These are phyloP conservation scores for Caenorhabditis angaria DNA, from an alignment of 2,888 invertebrate genomes.

Conservation along the genomic window DNA sequence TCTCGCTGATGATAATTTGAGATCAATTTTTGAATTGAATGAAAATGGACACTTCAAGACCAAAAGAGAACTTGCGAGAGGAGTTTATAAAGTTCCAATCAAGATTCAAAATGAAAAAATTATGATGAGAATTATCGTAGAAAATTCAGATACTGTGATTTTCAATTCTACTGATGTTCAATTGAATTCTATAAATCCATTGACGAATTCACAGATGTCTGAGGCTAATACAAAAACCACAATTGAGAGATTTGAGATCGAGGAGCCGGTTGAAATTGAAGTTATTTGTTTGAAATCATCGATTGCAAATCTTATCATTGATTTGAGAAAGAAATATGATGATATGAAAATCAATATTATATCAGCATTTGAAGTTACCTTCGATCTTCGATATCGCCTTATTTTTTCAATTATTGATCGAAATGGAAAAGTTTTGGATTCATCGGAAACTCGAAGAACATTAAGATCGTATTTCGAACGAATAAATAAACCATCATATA, in stretches of 20 bases:
- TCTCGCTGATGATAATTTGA: conserved; percentile 6
- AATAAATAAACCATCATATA: conserved; percentile 7
- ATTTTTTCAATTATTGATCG: conserved; percentile 20
- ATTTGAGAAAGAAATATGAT: conserved; percentile 10
- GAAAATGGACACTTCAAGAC: background rate
- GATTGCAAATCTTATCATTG: conserved; percentile 6
- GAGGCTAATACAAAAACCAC: background rate
- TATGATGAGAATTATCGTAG: no score
- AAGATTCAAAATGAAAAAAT: no score
- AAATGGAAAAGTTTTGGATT: conserved; percentile 18
- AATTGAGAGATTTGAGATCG: no score
- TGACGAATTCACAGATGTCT: background rate
- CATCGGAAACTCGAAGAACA: conserved; percentile 22
- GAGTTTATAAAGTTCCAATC: conserved; percentile 1
- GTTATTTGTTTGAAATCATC: conserved; percentile 3
- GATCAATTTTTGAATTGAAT: background rate
- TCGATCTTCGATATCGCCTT: conserved; percentile 23
- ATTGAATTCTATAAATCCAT: background rate
- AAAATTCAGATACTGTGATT: no score
- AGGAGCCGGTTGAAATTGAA: conserved; percentile 15
- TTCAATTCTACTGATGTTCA: background rate
- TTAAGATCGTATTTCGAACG: conserved; percentile 24
- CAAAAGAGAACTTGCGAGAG: background rate
- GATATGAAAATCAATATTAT: conserved; percentile 21
- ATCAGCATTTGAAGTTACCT: conserved; percentile 6